phyloP scores from a whole-genome alignment of 2,113 vertebrate genomes.

The Pitta sordida region DNA sequence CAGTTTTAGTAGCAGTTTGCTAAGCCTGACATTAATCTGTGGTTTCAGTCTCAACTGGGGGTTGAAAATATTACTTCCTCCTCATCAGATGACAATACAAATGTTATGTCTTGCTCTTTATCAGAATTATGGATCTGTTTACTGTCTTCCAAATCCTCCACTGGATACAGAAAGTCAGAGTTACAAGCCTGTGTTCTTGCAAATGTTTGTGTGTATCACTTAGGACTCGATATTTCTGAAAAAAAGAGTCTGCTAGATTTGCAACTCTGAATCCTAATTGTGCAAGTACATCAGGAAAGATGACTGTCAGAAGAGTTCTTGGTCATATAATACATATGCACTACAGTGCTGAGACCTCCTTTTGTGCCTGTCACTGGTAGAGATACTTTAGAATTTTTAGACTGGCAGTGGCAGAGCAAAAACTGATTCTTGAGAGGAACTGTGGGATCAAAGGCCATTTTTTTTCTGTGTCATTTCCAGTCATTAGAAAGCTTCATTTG shows the following conservation, averaged over 20 bases:
- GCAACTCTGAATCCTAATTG: neutral
- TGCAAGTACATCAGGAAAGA: neutral
- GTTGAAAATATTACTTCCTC: neutral
- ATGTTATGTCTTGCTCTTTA: neutral
- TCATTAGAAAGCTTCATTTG: neutral
- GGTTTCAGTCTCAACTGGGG: neutral
- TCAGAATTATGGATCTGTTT: neutral
- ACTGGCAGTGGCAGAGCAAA: neutral
- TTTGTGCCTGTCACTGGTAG: neutral
- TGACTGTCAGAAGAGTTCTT: neutral
- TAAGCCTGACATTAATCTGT: neutral
- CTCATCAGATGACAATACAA: too few species aligned
- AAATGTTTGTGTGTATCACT: neutral
- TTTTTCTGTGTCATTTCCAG: neutral
- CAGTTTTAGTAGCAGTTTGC: neutral
- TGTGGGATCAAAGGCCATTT: rapidly evolving
- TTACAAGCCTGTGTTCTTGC: neutral
- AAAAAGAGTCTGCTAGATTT: neutral
- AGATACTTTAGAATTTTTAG: neutral
- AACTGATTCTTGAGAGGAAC: neutral
- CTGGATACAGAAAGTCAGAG: neutral
- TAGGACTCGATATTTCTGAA: neutral
- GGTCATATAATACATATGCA: neutral
- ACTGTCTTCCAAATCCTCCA: neutral
- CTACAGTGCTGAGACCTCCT: neutral